Base-by-base conservation (phyloP, 1,140 invertebrate genomes). In the Drosophila ercepeae region DNA sequence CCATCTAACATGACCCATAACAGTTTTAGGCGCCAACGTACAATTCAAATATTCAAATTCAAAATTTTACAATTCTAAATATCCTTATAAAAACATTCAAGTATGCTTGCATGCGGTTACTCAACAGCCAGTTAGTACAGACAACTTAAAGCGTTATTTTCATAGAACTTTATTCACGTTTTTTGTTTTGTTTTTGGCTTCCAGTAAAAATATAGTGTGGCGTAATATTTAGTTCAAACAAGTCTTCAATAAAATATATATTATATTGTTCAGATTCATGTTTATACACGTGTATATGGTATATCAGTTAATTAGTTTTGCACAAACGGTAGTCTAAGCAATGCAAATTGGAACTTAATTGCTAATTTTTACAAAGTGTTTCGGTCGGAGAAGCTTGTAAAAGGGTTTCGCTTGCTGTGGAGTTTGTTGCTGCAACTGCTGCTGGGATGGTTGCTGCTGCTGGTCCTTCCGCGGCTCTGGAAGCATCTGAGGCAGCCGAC, bases 131-230 rank as follows among this genome's bases (percentile, higher is more conserved):
- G 44, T 83, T 83, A 82, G 74, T 74, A 68, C 16, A 23, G 2
- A 60, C 9, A 41, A 79, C 64, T 2, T 2, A 3, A 11, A 32
- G 29, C 9, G 9, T 11, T 32, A n/a, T 32, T 32, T 32, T n/a
- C 29, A 32, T 32, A 32, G 29, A 32, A 32, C 16, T 55, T 67
- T 78, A 50, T 52, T 64, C 29, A 16, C 19, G 27, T 59, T 51
- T 59, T 2, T 44, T 9, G 51, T 65, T 49, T 42, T 42, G n/a
- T n/a, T 27, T 51, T 67, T 67, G 36, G 55, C 57, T 50, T 86
- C 52, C 68, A 73, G 73, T 81, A 86, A 86, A 86, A 86, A 86
- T 86, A 88, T 81, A 81, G 53, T 51, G 75, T 79, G 72, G 72
- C 81, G 48, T 74, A 65, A 42, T 46, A 39, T 49, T 44, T 61